Evolutionary conservation across 2,113 vertebrate species (phyloP).

Genomic region (Cromileptes altivelis): DNA sequence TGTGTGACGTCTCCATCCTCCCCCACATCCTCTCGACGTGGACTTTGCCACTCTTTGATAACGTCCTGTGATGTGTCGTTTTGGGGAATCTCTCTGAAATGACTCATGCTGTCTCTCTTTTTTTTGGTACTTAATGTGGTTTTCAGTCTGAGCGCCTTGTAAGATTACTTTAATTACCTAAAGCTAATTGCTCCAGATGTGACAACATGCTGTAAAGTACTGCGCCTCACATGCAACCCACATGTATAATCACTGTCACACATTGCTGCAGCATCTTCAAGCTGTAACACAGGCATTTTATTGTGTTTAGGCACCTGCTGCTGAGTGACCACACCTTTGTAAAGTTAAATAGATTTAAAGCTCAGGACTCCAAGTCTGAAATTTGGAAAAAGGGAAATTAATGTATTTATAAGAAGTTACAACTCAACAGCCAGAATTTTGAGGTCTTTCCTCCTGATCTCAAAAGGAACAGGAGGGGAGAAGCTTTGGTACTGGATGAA

Average conservation of each 20-base stretch:
- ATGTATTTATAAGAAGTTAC: background rate
- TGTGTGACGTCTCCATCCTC: too few relatives aligned
- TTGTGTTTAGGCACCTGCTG: background rate
- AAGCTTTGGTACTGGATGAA: conserved; percentile 20
- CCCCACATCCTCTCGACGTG: too few relatives aligned
- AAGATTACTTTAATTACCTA: background rate
- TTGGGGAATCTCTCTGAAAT: background rate
- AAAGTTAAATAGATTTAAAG: background rate
- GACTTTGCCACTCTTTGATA: background rate
- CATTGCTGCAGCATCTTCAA: background rate
- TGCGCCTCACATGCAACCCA: background rate
- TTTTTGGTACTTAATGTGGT: background rate
- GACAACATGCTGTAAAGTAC: background rate
- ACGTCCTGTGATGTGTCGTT: too few relatives aligned
- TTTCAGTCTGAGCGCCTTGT: background rate
- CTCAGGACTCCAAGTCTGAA: background rate
- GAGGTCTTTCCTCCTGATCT: background rate
- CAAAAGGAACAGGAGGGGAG: background rate
- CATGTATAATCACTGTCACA: too few relatives aligned
- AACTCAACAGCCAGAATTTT: background rate
- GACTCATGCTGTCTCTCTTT: background rate
- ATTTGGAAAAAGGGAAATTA: background rate
- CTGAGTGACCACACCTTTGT: background rate
- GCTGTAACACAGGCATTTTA: background rate
- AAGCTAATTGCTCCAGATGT: conserved; percentile 7